These are phyloP conservation scores for Vulpes ferrilata DNA, from an alignment of 2,113 vertebrate genomes.

Conservation along the genomic window DNA sequence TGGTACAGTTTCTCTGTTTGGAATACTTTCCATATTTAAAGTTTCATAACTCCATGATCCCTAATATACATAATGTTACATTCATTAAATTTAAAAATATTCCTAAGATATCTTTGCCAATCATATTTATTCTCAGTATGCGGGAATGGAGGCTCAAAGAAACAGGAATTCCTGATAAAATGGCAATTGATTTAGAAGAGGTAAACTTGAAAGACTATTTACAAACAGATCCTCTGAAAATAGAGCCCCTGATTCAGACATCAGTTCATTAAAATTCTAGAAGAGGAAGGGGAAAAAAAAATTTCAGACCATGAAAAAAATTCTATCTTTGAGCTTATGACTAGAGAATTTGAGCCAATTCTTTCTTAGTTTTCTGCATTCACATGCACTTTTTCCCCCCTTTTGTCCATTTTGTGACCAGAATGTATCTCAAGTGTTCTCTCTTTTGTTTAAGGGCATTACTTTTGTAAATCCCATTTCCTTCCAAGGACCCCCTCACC, in stretches of 20 bases:
- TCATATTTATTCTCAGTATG: conserved; percentile 12
- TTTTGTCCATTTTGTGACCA: not conserved
- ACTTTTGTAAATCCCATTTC: not conserved
- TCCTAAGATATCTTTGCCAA: not conserved
- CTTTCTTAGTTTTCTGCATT: not conserved
- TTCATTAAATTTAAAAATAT: conserved; percentile 24
- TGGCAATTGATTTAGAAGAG: not conserved
- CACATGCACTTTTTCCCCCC: not conserved
- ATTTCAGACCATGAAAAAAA: not conserved
- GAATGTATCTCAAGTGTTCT: conserved; percentile 5
- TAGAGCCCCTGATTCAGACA: not conserved
- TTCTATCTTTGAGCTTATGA: not conserved
- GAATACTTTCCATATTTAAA: conserved; percentile 21
- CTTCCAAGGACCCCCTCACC: not conserved
- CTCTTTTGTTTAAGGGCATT: not conserved
- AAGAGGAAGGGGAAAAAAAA: not conserved
- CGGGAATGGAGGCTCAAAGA: not conserved
- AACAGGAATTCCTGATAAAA: conserved; percentile 59
- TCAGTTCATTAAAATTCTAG: not conserved
- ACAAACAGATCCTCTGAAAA: conserved; percentile 23
- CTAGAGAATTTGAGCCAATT: conserved; percentile 45
- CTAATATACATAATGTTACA: not conserved
- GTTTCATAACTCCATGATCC: not conserved
- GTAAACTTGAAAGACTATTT: not conserved
- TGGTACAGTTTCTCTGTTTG: not conserved